Base-by-base conservation (phyloP, 2,797 vertebrate genomes). In the Ctenochaetus hawaiiensis region DNA sequence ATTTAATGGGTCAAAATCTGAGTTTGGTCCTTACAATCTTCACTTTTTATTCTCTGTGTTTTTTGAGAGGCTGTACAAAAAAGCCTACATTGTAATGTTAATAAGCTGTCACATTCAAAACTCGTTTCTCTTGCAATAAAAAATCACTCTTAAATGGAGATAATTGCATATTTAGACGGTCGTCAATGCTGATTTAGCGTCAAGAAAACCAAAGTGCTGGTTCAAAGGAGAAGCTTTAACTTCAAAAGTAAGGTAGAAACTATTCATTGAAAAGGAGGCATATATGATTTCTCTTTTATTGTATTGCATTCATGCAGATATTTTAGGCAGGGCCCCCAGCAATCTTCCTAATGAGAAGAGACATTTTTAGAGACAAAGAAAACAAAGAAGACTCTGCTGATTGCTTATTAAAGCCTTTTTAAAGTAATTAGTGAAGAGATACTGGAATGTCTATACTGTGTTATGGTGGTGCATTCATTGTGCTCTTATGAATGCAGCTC, bases 401-500 rank as follows among this genome's bases (percentile, higher is more conserved):
- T 54, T 10, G 44, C 13, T 45, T 43, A 76, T 54, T 77, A n/a
- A 45, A 51, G 56, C 1, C 22, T 57, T 70, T 30, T 47, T 34
- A n/a, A 43, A 77, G 51, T 77, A 90, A 91, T 89, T 87, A 81
- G 82, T 71, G 56, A 72, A 72, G 51, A 72, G 67, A 34, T 69
- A 57, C 53, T 66, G 83, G 75, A 86, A 86, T 87, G 81, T 49
- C 48, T 23, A 77, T 72, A 65, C 76, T 84, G 81, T 80, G 26
- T 70, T 17, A n/a, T 66, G 64, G 12, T 44, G 67, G 51, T 77
- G 66, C 64, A 75, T 81, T 84, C 76, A 78, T 17, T 22, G 49
- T 23, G 63, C 39, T 14, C 39, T 72, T 14, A 85, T 92, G 89
- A 92, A 91, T 89, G 81, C 82, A 74, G 58, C 80, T 75, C 86